Conservation (phyloP, 2,888 invertebrate genomes). For the Druceiella hillmani region DNA sequence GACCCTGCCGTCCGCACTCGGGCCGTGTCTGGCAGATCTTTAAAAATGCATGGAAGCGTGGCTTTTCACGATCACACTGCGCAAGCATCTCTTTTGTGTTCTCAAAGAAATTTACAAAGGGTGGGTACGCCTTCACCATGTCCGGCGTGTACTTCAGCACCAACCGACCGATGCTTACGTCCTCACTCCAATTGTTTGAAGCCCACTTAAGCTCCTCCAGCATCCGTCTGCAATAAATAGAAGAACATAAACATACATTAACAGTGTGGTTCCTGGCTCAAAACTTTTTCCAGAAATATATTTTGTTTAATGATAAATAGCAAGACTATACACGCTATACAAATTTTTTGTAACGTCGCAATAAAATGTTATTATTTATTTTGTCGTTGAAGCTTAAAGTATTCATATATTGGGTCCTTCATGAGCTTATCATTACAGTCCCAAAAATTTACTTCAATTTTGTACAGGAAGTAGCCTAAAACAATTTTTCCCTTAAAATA, state of each 20-base stretch:
- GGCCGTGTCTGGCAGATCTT: constrained; percentile 92
- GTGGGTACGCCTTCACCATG: constrained; percentile 91
- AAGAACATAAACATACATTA: too few relatives aligned
- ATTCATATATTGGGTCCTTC: too few relatives aligned
- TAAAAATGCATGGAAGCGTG: constrained; percentile 96
- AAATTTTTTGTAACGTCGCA: too few relatives aligned
- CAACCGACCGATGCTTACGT: constrained; percentile 80
- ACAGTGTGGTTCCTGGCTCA: constrained; percentile 1
- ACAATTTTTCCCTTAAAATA: too few relatives aligned
- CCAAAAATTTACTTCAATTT: too few relatives aligned
- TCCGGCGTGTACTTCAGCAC: constrained; percentile 84
- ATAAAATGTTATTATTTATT: too few relatives aligned
- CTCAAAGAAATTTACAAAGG: constrained; percentile 97
- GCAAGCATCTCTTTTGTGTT: constrained; percentile 91
- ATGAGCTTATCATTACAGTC: too few relatives aligned
- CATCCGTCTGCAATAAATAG: constrained; percentile 43
- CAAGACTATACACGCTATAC: too few relatives aligned
- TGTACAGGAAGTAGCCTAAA: too few relatives aligned
- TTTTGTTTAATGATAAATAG: constrained; percentile 1
- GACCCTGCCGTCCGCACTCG: constrained; percentile 92
- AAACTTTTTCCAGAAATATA: constrained; percentile 4
- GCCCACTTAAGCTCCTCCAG: constrained; percentile 60
- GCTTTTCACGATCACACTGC: constrained; percentile 87
- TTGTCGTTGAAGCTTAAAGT: too few relatives aligned
- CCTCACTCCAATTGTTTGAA: constrained; percentile 82